A percentile compares a stretch with the other conserved stretches of the same genome.
Evolutionary conservation across 2,888 invertebrate genomes (phyloP).

Genomic region (Athetis lepigone): DNA sequence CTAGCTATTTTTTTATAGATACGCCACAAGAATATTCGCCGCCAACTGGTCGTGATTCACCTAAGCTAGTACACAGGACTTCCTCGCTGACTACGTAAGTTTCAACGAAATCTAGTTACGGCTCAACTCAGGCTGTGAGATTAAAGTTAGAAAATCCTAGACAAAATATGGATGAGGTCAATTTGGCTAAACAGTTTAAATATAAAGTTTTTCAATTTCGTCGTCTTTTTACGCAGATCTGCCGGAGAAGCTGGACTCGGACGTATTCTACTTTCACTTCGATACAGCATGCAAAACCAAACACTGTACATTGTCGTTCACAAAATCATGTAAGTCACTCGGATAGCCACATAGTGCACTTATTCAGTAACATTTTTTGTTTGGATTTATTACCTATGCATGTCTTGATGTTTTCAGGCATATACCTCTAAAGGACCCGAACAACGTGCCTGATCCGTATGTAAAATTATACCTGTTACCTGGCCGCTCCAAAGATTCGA

Average conservation of each 20-base stretch:
- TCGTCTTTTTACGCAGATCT: constrained; percentile 81
- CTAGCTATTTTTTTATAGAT: constrained; percentile 75
- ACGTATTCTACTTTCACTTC: constrained; percentile 95
- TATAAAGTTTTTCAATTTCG: neutral
- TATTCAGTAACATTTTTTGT: neutral
- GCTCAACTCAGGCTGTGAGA: neutral
- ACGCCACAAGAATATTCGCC: constrained; percentile 77
- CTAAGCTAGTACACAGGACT: constrained; percentile 91
- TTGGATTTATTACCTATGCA: neutral
- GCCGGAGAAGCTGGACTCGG: constrained; percentile 94
- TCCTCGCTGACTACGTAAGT: constrained; percentile 90
- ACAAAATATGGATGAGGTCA: neutral
- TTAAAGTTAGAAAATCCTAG: too few species aligned
- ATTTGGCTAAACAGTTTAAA: neutral
- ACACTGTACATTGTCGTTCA: constrained; percentile 96
- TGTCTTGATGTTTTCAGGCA: constrained; percentile 87
- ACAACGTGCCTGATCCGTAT: constrained; percentile 96
- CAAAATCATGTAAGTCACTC: constrained; percentile 94
- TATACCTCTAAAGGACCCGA: constrained; percentile 95
- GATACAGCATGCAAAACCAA: constrained; percentile 96
- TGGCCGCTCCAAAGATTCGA: constrained; percentile 95
- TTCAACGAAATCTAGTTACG: neutral
- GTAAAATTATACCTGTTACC: constrained; percentile 97
- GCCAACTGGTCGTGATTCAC: constrained; percentile 73
- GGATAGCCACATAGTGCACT: too few species aligned